Conservation (phyloP, 1,140 invertebrate genomes). For the Dermatophagoides farinae region DNA sequence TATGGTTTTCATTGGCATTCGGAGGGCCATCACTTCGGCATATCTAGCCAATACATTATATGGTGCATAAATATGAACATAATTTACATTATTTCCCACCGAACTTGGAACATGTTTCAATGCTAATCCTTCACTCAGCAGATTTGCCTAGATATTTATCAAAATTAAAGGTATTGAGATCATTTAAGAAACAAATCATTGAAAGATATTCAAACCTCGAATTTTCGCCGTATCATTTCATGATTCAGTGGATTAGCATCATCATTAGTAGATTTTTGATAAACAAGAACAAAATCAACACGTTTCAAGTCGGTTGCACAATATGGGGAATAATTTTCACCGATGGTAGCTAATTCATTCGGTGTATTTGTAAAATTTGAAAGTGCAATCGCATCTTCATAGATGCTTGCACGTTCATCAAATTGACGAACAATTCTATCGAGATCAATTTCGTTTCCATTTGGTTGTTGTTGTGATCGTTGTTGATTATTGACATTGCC, state of each 20-base stretch:
- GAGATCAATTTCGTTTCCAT: too few relatives aligned
- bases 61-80: constrained; percentile 60
- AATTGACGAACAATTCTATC: too few relatives aligned
- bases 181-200: too few relatives aligned
- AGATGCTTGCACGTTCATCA: too few relatives aligned
- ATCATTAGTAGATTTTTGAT: neutral
- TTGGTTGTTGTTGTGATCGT: too few relatives aligned
- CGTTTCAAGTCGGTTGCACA: neutral
- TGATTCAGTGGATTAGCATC: neutral
- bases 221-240: neutral
- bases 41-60: constrained; percentile 62
- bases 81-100: neutral
- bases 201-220: neutral
- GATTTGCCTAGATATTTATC: neutral
- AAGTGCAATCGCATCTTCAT: too few relatives aligned
- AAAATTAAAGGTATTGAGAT: too few relatives aligned
- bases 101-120: neutral
- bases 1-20: constrained; percentile 64
- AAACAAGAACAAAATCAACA: constrained; percentile 1
- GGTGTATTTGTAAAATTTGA: too few relatives aligned
- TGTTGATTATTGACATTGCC: too few relatives aligned
- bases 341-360: too few relatives aligned
- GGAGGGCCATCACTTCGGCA: constrained; percentile 74
- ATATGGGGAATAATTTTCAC: too few relatives aligned
- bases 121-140: neutral